Conservation (phyloP, 2,888 invertebrate genomes). For the Drosophila fungiperda region DNA sequence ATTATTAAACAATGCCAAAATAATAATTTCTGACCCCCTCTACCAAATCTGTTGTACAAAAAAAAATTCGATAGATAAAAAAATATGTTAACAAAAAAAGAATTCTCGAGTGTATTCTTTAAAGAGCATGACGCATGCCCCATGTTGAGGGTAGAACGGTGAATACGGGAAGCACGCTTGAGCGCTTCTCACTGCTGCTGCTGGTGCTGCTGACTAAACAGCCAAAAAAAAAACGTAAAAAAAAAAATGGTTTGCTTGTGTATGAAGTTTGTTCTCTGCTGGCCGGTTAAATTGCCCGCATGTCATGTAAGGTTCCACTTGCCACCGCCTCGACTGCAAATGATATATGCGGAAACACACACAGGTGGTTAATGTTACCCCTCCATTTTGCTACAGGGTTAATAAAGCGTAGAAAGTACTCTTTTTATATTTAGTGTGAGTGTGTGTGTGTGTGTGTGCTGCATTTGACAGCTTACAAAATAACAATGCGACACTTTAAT, state of each 20-base stretch:
- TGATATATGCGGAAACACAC: constrained; percentile 52
- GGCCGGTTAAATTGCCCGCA: constrained; percentile 68
- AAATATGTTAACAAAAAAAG: constrained; percentile 31
- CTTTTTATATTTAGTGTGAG: not conserved
- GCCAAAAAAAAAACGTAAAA: constrained; percentile 6
- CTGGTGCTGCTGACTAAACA: constrained; percentile 20
- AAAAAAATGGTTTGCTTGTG: constrained; percentile 45
- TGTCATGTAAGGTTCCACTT: constrained; percentile 37
- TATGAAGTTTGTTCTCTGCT: constrained; percentile 45
- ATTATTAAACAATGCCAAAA: not conserved
- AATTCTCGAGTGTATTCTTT: constrained; percentile 26
- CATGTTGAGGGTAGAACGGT: constrained; percentile 44
- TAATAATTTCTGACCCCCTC: not conserved
- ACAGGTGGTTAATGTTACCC: constrained; percentile 49
- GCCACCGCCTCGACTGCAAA: constrained; percentile 21
- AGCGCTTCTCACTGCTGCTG: constrained; percentile 48
- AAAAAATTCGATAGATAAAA: constrained; percentile 15
- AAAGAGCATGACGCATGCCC: constrained; percentile 64
- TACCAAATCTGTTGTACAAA: constrained; percentile 51
- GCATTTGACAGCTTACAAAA: constrained; percentile 8
- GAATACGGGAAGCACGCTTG: constrained; percentile 73
- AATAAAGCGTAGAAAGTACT: constrained; percentile 28
- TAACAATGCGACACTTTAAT: constrained; percentile 4
- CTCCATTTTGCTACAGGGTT: constrained; percentile 9
- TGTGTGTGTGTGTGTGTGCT: not conserved